Evolutionary conservation across 23 tunicate species (phyloP), one percentile per base, ranked within the genome.

Genomic region (Diplosoma virens): DNA sequence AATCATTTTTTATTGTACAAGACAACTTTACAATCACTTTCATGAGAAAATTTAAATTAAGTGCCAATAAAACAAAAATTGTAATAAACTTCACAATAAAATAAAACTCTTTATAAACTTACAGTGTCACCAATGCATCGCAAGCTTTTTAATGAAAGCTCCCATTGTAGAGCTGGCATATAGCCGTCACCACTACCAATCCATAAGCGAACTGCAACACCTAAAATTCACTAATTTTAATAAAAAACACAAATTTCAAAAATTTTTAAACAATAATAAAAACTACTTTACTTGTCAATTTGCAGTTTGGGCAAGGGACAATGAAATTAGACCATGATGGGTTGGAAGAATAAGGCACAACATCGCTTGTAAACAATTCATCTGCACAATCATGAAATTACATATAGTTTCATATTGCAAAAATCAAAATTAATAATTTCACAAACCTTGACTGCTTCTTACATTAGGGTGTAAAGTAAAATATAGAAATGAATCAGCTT

Each of bases 91-190:
- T n/a, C n/a, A n/a, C n/a, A n/a, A n/a, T n/a, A n/a, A n/a, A n/a
- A n/a, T n/a, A n/a, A n/a, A n/a, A n/a, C n/a, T n/a, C n/a, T n/a
- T n/a, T n/a, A n/a, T n/a, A n/a, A 5, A 26, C 74, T 35, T 72
- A 82, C 86, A 17, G 71, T 30, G 25, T 82, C 61, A 25, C 86
- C 86, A 22, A 82, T 58, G 47, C 60, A 71, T 17, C 9, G 18
- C 0, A 82, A 61, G 21, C 58, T 47, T 23, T 37, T 22, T 3
- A 77, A 17, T 1, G 82, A 37, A 2, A 84, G 50, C n/a, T 77
- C 66, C 82, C 77, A 84, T 34, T 84, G 89, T 47, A 84, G 46
- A 0, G 89, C 89, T n/a, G 89, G 89, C 68, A 84, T 65, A 26
- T 27, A 84, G 4, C 34, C 1, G 7, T 25, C 59, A 25, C 32